These are phyloP conservation scores for Eumeta japonica DNA, from an alignment of 1,140 invertebrate species.

Conservation along the genomic window DNA sequence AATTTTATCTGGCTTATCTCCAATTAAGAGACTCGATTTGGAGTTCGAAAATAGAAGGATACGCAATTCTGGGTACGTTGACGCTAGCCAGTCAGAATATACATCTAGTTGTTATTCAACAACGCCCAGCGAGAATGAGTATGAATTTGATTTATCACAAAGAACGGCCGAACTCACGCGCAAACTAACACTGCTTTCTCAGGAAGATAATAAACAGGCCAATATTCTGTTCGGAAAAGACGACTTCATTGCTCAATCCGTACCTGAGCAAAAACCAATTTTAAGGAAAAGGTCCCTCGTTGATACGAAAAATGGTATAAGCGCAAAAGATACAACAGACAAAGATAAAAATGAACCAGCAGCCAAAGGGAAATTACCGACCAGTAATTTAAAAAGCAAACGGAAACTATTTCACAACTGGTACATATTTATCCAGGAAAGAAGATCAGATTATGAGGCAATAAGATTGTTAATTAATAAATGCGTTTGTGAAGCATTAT, in stretches of 20 bases:
- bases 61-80: slow-evolving; percentile 48
- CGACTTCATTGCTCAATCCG: slow-evolving; percentile 6
- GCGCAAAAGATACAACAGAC: slow-evolving; percentile 19
- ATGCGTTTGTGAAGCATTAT: slow-evolving; percentile 65
- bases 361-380: too few relatives aligned
- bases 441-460: slow-evolving; percentile 56
- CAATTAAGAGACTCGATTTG: slow-evolving; percentile 29
- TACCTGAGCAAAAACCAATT: slow-evolving; percentile 21
- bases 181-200: slow-evolving; percentile 43
- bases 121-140: slow-evolving; percentile 54
- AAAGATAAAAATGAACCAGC: slow-evolving; percentile 20
- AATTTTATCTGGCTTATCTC: slow-evolving; percentile 52
- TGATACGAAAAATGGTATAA: slow-evolving; percentile 13
- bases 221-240: slow-evolving; percentile 22
- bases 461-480: slow-evolving; percentile 63
- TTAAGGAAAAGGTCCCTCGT: slow-evolving; percentile 33
- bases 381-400: too few relatives aligned
- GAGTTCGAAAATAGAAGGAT: slow-evolving; percentile 23
- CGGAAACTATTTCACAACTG: slow-evolving; percentile 57
- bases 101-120: slow-evolving; percentile 54
- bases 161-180: slow-evolving; percentile 45
- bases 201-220: slow-evolving; percentile 30
- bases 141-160: slow-evolving; percentile 51
- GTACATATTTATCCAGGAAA: slow-evolving; percentile 60
- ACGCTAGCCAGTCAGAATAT: slow-evolving; percentile 55